Percentiles rank a stretch among this genome's conserved stretches.
Evolutionary conservation across 1,140 invertebrate species (phyloP).

Genomic region (Drosophila leontia): DNA sequence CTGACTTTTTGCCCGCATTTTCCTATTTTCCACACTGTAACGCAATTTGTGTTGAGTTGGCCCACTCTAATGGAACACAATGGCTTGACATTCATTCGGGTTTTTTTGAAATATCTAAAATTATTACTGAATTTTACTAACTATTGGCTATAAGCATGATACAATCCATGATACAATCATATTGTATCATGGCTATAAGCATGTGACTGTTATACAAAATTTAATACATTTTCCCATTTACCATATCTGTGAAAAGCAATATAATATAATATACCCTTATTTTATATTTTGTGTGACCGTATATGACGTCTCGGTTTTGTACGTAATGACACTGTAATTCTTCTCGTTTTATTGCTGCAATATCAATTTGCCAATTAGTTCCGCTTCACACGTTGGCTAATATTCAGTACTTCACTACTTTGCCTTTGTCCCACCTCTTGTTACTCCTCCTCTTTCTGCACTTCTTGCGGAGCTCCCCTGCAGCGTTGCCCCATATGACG

Average conservation of each 20-base stretch:
- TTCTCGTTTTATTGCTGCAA: conserved; percentile 35
- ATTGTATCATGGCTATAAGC: too few species aligned
- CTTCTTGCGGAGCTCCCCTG: conserved; percentile 33
- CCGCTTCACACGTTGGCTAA: conserved; percentile 45
- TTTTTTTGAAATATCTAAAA: neutral
- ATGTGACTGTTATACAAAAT: too few species aligned
- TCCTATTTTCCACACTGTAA: conserved; percentile 25
- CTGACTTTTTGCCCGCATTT: conserved; percentile 29
- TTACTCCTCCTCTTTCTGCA: conserved; percentile 7
- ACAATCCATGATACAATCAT: too few species aligned
- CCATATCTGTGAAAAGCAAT: too few species aligned
- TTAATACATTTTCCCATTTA: too few species aligned
- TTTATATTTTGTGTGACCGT: neutral
- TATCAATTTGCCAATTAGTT: conserved; percentile 60
- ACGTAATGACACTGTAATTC: conserved; percentile 2
- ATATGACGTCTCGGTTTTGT: too few species aligned
- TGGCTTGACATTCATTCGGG: conserved; percentile 4
- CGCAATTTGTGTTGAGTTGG: neutral
- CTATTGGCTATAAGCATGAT: too few species aligned
- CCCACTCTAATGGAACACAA: neutral
- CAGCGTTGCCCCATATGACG: conserved; percentile 44
- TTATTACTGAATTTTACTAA: neutral
- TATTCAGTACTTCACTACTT: conserved; percentile 13
- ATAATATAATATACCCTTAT: neutral
- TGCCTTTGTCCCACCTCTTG: conserved; percentile 2